These are phyloP conservation scores for Bubo blakistoni DNA, from an alignment of 2,113 vertebrate genomes.

Conservation along the genomic window DNA sequence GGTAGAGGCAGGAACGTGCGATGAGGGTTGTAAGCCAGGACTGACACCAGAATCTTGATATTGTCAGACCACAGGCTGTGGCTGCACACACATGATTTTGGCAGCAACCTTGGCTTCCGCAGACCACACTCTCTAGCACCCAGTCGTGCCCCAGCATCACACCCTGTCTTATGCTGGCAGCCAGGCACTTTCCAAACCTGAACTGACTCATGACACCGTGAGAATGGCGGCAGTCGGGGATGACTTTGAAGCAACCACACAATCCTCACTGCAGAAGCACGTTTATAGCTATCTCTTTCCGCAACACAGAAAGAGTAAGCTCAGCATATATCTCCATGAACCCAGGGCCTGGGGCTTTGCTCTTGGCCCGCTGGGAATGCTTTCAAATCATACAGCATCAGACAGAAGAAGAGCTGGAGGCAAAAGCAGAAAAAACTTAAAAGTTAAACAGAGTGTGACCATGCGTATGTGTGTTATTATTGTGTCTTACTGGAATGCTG, in stretches of 20 bases:
- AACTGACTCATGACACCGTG: not conserved
- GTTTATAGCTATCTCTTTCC: not conserved
- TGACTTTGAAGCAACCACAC: not conserved
- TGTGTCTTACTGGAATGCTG: slow-evolving; percentile 19
- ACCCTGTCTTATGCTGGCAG: not conserved
- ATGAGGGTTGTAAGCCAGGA: not conserved
- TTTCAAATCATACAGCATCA: not conserved
- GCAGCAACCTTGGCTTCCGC: not conserved
- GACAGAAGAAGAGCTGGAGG: not conserved
- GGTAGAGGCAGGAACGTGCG: not conserved
- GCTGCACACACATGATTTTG: not conserved
- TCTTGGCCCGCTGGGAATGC: not conserved
- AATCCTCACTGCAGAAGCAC: not conserved
- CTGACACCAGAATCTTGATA: not conserved
- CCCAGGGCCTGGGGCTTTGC: not conserved
- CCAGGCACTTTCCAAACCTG: not conserved
- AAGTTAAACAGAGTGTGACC: not conserved
- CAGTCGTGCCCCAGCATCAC: not conserved
- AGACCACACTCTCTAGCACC: not conserved
- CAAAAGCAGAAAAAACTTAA: slow-evolving; percentile 16
- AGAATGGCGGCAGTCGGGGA: not conserved
- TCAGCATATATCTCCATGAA: not conserved
- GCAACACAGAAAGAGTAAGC: not conserved
- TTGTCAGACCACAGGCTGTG: not conserved
- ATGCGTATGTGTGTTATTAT: not conserved